phyloP scores from a whole-genome alignment of 2,888 invertebrate genomes.

The Stenotaenia linearis region DNA sequence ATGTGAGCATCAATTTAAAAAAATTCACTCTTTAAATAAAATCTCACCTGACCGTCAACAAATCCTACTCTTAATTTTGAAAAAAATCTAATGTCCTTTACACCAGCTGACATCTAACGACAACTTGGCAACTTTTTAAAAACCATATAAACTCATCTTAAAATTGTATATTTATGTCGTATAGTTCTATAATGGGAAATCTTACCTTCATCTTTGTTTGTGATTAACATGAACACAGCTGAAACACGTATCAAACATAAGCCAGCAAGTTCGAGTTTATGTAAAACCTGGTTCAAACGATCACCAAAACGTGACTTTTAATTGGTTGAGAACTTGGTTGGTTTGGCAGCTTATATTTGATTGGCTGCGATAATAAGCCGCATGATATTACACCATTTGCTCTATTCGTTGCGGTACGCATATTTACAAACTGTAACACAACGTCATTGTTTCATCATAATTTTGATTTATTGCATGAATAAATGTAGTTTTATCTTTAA shows the following conservation, averaged over 20 bases:
- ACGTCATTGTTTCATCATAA: not conserved
- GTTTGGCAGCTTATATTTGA: not conserved
- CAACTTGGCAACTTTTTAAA: not conserved
- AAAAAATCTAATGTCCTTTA: not conserved
- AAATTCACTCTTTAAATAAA: not conserved
- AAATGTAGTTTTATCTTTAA: not conserved
- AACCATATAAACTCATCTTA: not conserved
- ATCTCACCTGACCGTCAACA: not conserved
- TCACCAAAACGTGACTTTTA: not conserved
- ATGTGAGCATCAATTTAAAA: not conserved
- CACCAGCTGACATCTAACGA: not conserved
- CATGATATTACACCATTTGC: not conserved
- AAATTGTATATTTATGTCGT: not conserved
- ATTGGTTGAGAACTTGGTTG: not conserved
- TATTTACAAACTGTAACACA: too few relatives aligned
- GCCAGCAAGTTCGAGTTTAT: not conserved
- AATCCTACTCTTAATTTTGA: not conserved
- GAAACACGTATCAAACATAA: not conserved
- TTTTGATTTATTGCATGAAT: not conserved
- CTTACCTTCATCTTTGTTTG: not conserved
- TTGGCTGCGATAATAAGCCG: not conserved
- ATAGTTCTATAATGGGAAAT: not conserved
- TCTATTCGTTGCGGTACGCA: not conserved
- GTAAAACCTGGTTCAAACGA: not conserved
- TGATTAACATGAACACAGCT: not conserved